phyloP scores from a whole-genome alignment of 64 coral and sea anemone species.

The Porites lutea region DNA sequence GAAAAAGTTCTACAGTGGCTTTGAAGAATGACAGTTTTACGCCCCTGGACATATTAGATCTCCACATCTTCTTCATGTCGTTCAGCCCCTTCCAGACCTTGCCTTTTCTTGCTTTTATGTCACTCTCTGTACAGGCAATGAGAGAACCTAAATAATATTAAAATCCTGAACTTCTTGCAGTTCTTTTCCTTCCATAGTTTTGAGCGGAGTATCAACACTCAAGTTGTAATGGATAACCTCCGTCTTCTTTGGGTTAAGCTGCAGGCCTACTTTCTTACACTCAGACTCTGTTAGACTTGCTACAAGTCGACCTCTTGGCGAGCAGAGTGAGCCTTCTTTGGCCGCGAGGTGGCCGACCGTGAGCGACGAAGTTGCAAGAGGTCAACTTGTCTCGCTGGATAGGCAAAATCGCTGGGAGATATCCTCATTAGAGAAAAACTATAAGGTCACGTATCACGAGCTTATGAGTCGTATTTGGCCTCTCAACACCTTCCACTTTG shows the following conservation, averaged over 20 bases:
- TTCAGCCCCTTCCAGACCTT: constrained; percentile 35
- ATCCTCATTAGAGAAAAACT: too few species aligned
- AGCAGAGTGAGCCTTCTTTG: too few species aligned
- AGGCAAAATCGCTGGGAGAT: too few species aligned
- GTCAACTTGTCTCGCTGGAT: too few species aligned
- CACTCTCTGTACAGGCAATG: neutral
- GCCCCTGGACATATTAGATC: neutral
- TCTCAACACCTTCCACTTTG: too few species aligned
- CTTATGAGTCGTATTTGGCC: too few species aligned
- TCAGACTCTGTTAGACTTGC: neutral
- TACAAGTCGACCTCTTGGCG: too few species aligned
- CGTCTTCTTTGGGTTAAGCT: neutral
- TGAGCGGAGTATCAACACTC: neutral
- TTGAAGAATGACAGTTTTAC: neutral
- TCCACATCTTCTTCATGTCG: constrained; percentile 4
- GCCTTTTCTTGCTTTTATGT: neutral
- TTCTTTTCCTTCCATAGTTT: constrained; percentile 2
- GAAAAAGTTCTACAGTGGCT: neutral
- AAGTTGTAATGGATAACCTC: neutral
- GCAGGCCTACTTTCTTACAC: neutral
- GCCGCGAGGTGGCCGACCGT: too few species aligned
- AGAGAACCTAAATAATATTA: neutral
- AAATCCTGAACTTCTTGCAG: neutral
- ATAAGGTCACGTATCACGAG: too few species aligned
- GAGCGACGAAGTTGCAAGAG: too few species aligned